Evolutionary conservation across 2,888 invertebrate species (phyloP).

Genomic region (Schizaphis graminum): DNA sequence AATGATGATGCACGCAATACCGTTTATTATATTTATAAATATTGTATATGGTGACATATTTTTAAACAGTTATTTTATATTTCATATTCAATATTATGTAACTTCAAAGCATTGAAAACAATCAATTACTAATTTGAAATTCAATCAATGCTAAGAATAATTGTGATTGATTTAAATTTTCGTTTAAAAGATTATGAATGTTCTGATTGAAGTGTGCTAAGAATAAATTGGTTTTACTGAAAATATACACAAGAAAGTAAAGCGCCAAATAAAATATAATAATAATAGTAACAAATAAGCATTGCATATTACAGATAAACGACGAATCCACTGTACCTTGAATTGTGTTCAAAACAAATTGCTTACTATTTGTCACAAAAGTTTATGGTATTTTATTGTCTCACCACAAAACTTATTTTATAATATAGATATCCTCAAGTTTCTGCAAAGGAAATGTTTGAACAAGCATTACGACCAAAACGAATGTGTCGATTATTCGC

Average conservation of each 20-base stretch:
- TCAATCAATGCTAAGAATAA: background rate
- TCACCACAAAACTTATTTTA: slow-evolving; percentile 28
- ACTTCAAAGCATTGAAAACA: background rate
- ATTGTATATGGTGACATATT: background rate
- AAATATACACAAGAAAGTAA: background rate
- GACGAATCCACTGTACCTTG: slow-evolving; percentile 11
- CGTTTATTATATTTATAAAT: background rate
- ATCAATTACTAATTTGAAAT: background rate
- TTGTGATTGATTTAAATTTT: background rate
- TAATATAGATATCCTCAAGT: background rate
- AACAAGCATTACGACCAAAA: background rate
- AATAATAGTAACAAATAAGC: background rate
- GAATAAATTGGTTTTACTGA: background rate
- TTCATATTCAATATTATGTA: background rate
- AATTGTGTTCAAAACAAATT: slow-evolving; percentile 22
- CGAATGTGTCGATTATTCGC: slow-evolving; percentile 26
- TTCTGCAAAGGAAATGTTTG: background rate
- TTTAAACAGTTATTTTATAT: too few species aligned
- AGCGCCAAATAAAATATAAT: background rate
- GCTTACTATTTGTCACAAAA: slow-evolving; percentile 29
- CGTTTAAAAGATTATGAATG: background rate
- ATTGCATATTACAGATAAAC: background rate
- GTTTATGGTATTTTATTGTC: slow-evolving; percentile 41
- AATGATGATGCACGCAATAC: background rate
- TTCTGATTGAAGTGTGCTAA: background rate